Percentiles rank a stretch among this genome's conserved stretches.
Evolutionary conservation across 2,113 vertebrate genomes (phyloP).

Genomic region (Gallinago media): DNA sequence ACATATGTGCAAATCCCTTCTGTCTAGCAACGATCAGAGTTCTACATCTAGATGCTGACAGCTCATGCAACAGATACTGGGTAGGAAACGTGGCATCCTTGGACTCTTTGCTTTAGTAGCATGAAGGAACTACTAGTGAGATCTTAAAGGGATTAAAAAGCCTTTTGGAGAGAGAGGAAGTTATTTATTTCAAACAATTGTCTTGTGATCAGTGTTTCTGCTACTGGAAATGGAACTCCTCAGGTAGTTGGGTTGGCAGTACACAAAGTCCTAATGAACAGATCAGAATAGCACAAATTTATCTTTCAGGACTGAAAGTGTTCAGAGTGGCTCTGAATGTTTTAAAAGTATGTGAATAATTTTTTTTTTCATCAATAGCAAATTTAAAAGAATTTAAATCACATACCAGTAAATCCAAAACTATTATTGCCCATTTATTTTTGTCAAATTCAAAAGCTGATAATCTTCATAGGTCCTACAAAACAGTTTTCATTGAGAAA

Average conservation of each 20-base stretch:
- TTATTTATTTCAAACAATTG: background rate
- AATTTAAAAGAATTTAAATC: background rate
- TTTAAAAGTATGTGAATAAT: background rate
- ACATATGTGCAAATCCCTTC: background rate
- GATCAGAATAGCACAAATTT: background rate
- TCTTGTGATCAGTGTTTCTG: background rate
- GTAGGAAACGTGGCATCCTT: background rate
- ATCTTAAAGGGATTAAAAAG: background rate
- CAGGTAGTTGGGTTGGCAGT: background rate
- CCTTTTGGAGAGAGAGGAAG: background rate
- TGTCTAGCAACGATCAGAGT: background rate
- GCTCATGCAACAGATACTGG: background rate
- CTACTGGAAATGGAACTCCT: background rate
- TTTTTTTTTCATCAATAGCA: background rate
- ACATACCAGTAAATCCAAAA: background rate
- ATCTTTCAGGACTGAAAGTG: background rate
- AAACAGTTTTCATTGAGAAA: background rate
- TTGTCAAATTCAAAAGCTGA: background rate
- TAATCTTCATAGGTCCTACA: background rate
- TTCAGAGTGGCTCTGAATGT: background rate
- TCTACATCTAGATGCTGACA: background rate
- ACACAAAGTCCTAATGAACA: background rate
- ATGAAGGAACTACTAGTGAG: background rate
- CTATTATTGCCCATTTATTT: background rate
- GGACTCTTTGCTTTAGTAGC: background rate